These are phyloP conservation scores for Ochlodes sylvanus DNA, from an alignment of 2,888 invertebrate genomes.

Conservation along the genomic window DNA sequence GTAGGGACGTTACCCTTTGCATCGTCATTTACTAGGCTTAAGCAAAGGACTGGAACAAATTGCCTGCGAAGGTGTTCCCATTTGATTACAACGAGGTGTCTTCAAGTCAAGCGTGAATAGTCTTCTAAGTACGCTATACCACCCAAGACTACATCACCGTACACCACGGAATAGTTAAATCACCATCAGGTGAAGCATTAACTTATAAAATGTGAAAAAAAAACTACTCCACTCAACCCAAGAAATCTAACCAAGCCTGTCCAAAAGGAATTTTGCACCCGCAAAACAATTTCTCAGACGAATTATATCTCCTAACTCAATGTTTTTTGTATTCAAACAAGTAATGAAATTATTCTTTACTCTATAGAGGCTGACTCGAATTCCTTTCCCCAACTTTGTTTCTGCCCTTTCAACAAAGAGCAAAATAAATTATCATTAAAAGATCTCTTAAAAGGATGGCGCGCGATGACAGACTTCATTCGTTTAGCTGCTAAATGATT, in stretches of 20 bases:
- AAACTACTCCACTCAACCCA: too few relatives aligned
- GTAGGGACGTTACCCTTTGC: too few relatives aligned
- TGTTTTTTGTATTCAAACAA: constrained; percentile 22
- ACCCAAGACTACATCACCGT: too few relatives aligned
- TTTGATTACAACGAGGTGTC: too few relatives aligned
- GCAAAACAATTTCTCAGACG: constrained; percentile 1
- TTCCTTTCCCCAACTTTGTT: constrained; percentile 33
- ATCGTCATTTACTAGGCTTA: too few relatives aligned
- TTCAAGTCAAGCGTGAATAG: too few relatives aligned
- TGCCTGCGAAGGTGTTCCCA: too few relatives aligned
- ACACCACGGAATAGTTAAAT: too few relatives aligned
- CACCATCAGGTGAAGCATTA: too few relatives aligned
- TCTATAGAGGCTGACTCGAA: constrained; percentile 24
- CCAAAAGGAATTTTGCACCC: constrained; percentile 49
- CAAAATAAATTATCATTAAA: constrained; percentile 39
- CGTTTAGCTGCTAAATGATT: constrained; percentile 30
- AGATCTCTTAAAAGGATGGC: constrained; percentile 27
- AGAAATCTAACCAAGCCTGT: background rate
- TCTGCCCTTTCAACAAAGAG: constrained; percentile 30
- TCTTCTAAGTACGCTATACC: too few relatives aligned
- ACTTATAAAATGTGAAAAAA: too few relatives aligned
- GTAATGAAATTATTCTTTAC: constrained; percentile 33
- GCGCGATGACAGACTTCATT: constrained; percentile 35
- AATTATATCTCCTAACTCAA: constrained; percentile 1
- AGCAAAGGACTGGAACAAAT: too few relatives aligned